These are phyloP conservation scores for Azemiops feae DNA, from an alignment of 2,113 vertebrate genomes.

Conservation along the genomic window DNA sequence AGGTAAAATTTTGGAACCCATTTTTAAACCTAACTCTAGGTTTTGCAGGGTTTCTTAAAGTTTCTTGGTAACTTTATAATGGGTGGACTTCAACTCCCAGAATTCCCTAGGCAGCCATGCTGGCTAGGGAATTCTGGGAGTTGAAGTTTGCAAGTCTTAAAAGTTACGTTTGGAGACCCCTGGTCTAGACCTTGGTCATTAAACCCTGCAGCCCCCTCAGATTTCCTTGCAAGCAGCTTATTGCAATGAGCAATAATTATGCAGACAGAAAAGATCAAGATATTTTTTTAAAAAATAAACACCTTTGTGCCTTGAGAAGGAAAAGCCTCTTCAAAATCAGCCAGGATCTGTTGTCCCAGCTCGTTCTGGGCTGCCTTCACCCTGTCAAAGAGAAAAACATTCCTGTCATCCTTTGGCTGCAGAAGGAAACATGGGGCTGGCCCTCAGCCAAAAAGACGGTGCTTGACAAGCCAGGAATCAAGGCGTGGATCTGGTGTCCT, in stretches of 20 bases:
- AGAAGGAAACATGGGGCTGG: background rate
- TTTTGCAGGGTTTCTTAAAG: background rate
- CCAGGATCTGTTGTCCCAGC: slow-evolving; percentile 94
- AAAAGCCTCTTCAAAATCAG: slow-evolving; percentile 96
- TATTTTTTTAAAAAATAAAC: slow-evolving; percentile 13
- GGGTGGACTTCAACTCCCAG: background rate
- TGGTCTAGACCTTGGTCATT: background rate
- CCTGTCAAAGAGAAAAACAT: slow-evolving; percentile 66
- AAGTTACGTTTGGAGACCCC: background rate
- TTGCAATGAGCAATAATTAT: background rate
- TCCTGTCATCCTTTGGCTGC: background rate
- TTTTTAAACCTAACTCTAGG: too few species aligned
- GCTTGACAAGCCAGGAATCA: background rate
- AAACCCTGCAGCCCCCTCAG: background rate
- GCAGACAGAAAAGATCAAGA: background rate
- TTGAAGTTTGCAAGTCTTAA: too few species aligned
- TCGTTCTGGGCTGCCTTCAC: slow-evolving; percentile 96
- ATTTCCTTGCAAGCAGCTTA: background rate
- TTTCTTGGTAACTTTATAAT: background rate
- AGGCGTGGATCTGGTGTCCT: background rate
- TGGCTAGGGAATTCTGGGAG: too few species aligned
- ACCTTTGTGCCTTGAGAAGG: slow-evolving; percentile 96
- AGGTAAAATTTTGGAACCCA: too few species aligned
- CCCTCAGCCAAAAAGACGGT: background rate
- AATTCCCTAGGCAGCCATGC: background rate